Conservation (phyloP, 2,888 invertebrate species). For the Lycia hirtaria region DNA sequence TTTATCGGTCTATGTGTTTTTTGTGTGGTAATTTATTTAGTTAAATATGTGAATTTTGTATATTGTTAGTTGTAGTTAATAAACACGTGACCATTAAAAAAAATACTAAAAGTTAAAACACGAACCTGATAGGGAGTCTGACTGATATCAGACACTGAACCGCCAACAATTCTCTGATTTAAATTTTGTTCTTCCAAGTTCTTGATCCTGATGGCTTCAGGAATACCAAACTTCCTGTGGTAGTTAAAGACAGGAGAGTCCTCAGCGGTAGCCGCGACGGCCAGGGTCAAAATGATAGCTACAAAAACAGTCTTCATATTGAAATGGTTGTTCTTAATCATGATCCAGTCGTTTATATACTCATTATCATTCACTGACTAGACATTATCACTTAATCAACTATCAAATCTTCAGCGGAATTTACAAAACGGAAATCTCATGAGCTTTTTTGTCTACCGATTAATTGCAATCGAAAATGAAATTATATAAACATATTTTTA, state of each 20-base stretch:
- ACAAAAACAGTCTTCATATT: constrained; percentile 48
- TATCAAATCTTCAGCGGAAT: constrained; percentile 1
- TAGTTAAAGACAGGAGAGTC: constrained; percentile 52
- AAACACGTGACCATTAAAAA: too few species aligned
- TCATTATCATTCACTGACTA: constrained; percentile 32
- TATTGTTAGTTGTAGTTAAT: too few species aligned
- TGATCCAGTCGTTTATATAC: constrained; percentile 20
- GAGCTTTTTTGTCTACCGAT: too few species aligned
- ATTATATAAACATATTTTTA: too few species aligned
- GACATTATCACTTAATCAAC: constrained; percentile 27
- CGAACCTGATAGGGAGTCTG: constrained; percentile 64
- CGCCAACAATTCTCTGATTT: constrained; percentile 59
- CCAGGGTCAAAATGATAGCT: constrained; percentile 46
- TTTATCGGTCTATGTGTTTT: too few species aligned
- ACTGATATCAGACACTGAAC: constrained; percentile 50
- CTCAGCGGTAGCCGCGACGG: constrained; percentile 45
- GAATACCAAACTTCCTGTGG: constrained; percentile 59
- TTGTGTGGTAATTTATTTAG: too few species aligned
- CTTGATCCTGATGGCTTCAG: constrained; percentile 52
- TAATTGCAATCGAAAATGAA: too few species aligned
- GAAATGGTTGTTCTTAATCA: constrained; percentile 11
- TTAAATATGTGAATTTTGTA: too few species aligned
- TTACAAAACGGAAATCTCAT: neutral
- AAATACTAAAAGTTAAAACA: too few species aligned
- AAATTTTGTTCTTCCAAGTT: constrained; percentile 45